Evolutionary conservation across 1,140 invertebrate genomes (phyloP), one percentile per base, ranked within the genome.

Genomic region (Drosophila rhopaloa): DNA sequence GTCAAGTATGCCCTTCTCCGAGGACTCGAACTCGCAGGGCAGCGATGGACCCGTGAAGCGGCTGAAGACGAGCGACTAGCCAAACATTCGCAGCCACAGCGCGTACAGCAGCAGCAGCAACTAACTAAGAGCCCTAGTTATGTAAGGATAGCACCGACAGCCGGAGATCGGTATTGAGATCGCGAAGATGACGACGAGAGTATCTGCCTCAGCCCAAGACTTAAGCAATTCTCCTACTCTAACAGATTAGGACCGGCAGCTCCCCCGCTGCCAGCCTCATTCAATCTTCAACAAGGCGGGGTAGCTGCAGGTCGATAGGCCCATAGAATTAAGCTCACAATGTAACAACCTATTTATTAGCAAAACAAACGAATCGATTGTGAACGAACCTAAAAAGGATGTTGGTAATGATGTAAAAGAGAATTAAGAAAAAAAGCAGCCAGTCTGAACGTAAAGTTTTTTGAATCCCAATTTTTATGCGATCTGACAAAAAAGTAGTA

Each of bases 11-110:
- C 96, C 96, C 72, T 97, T 97, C 92, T 97, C 96, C 0, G 97
- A 97, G 93, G 97, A 97, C 89, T 97, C 97, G 5, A 97, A 97
- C 93, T 97, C 96, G 0, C 96, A 97, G 92, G 96, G 96, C 75
- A 97, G 96, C 91, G 96, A 97, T 35, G 94, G 95, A 40, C 94
- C 94, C 13, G 94, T 95, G 10, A 97, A 97, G 93, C 94, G 96
- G 85, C 93, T 96, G 92, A 97, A 97, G 94, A 95, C 95, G 57
- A 84, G 84, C 76, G 91, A 92, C 72, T 91, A 92, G 73, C 71
- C 65, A 80, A 53, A 79, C 61, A 76, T 38, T 27, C 46, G 40
- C 57, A 44, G 59, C 46, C 37, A 41, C 40, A 50, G 70, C 59
- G 32, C 50, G 51, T 43, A 53, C 53, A 63, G 58, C 58, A 55